Evolutionary conservation across 2,113 vertebrate species (phyloP).

Genomic region (Sorex araneus): DNA sequence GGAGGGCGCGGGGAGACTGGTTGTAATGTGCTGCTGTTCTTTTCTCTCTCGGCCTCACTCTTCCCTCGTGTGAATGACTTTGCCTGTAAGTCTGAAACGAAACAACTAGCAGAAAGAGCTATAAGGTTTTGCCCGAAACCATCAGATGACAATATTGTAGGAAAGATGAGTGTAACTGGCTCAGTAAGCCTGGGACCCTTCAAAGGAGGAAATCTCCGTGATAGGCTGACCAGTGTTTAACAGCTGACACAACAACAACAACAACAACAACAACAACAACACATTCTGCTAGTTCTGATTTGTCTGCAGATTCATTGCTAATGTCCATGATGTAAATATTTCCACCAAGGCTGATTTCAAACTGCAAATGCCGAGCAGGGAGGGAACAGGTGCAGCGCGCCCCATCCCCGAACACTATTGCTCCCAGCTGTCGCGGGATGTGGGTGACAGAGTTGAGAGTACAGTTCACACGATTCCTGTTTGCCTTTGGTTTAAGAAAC

Average conservation of each 20-base stretch:
- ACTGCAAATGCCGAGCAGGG: background rate
- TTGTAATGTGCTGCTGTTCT: background rate
- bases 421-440: background rate
- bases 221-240: conserved; percentile 33
- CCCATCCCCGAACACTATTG: background rate
- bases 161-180: background rate
- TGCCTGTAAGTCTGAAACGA: conserved; percentile 5
- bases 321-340: conserved; percentile 60
- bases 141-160: background rate
- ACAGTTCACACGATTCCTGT: background rate
- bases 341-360: conserved; percentile 24
- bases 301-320: conserved; percentile 10
- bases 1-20: background rate
- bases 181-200: background rate
- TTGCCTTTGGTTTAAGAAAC: conserved; percentile 29
- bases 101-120: background rate
- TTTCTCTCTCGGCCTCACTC: background rate
- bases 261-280: background rate
- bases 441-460: background rate
- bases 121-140: background rate
- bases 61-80: background rate
- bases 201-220: background rate
- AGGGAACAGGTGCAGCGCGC: background rate
- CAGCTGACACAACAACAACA: background rate
- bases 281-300: background rate